These are phyloP conservation scores for Yponomeuta sedellus DNA, from an alignment of 2,888 invertebrate species.

Conservation along the genomic window DNA sequence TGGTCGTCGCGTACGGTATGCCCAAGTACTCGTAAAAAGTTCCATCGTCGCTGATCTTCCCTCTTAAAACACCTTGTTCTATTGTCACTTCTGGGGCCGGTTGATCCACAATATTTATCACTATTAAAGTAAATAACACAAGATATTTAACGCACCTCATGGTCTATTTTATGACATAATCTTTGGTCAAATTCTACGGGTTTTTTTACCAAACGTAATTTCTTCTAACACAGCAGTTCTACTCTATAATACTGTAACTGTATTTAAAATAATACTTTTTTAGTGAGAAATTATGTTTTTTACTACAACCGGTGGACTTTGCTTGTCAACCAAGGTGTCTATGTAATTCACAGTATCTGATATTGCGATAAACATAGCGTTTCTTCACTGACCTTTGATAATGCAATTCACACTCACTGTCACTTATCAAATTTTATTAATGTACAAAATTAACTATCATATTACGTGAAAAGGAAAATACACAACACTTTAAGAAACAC, in stretches of 20 bases:
- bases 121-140: conserved; percentile 53
- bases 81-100: conserved; percentile 57
- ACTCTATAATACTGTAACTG: too few species aligned
- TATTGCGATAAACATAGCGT: too few species aligned
- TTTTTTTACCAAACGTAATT: too few species aligned
- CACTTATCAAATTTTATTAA: too few species aligned
- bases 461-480: background rate
- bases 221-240: too few species aligned
- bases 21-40: conserved; percentile 59
- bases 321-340: too few species aligned
- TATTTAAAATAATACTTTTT: too few species aligned
- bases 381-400: too few species aligned
- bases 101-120: conserved; percentile 57
- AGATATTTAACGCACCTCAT: conserved; percentile 48
- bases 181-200: conserved; percentile 8
- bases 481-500: background rate
- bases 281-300: too few species aligned
- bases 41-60: conserved; percentile 56
- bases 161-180: conserved; percentile 3
- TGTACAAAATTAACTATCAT: background rate
- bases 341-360: too few species aligned
- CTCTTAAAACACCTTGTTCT: conserved; percentile 57
- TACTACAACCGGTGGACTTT: too few species aligned
- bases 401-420: too few species aligned
- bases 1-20: conserved; percentile 58